These are phyloP conservation scores for Mus caroli DNA, from an alignment of 2,797 vertebrate genomes.

Conservation along the genomic window DNA sequence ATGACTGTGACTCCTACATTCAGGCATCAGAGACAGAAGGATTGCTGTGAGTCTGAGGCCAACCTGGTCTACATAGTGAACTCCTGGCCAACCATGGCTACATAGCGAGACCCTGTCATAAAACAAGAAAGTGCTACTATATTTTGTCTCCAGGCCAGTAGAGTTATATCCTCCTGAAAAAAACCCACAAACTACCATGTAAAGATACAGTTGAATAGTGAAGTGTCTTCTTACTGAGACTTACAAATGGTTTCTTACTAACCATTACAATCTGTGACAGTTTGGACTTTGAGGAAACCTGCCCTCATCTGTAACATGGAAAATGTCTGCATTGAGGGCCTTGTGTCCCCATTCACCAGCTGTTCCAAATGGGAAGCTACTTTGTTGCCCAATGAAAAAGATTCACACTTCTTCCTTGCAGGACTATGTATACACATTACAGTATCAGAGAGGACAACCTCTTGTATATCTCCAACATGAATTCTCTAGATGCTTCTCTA, in stretches of 20 bases:
- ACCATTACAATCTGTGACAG: constrained; percentile 10
- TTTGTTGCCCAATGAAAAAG: background rate
- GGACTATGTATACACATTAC: background rate
- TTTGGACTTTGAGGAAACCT: constrained; percentile 49
- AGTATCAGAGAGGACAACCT: constrained; percentile 1
- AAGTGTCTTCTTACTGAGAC: constrained; percentile 46
- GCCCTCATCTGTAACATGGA: background rate
- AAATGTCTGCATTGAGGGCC: background rate
- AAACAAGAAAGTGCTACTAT: background rate
- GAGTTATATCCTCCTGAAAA: constrained; percentile 55
- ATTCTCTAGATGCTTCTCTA: background rate
- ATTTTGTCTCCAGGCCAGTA: constrained; percentile 61
- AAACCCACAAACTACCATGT: constrained; percentile 52
- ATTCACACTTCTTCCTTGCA: background rate
- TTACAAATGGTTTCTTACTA: constrained; percentile 10
- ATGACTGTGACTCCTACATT: background rate
- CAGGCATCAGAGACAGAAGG: background rate
- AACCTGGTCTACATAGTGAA: background rate
- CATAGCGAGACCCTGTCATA: background rate
- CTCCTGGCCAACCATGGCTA: background rate
- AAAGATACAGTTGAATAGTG: constrained; percentile 40
- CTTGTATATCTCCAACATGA: constrained; percentile 14
- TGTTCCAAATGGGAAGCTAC: background rate
- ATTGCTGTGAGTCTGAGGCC: background rate
- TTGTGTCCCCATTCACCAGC: background rate